Percentiles rank a stretch among this genome's conserved stretches.
These are phyloP conservation scores for Drosophila mimetica DNA, from an alignment of 2,888 invertebrate genomes.

Conservation along the genomic window DNA sequence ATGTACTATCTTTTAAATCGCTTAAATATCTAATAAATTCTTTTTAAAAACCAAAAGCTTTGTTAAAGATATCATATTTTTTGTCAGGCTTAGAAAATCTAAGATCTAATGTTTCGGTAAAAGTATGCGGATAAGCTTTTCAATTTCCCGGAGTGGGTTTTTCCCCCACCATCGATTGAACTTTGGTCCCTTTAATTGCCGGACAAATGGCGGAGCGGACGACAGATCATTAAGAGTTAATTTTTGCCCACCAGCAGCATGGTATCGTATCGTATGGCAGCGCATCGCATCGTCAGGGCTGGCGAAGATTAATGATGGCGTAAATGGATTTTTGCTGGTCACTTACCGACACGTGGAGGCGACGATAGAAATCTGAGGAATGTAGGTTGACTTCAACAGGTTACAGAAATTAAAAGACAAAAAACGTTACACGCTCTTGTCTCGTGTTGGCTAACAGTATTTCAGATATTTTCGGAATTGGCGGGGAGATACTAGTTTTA, in stretches of 20 bases:
- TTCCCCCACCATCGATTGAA: constrained; percentile 2
- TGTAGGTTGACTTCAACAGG: constrained; percentile 33
- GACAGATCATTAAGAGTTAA: constrained; percentile 32
- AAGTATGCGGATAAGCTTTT: not conserved
- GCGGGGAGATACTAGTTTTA: not conserved
- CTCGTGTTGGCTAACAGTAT: not conserved
- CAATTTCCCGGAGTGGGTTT: not conserved
- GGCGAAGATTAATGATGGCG: constrained; percentile 45
- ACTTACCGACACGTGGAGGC: constrained; percentile 46
- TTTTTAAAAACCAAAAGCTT: too few species aligned
- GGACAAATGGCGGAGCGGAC: constrained; percentile 17
- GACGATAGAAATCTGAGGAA: constrained; percentile 30
- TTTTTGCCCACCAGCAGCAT: constrained; percentile 29
- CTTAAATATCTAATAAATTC: too few species aligned
- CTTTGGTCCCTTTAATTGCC: constrained; percentile 23
- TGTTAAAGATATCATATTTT: too few species aligned
- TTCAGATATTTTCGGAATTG: not conserved
- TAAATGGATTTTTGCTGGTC: constrained; percentile 43
- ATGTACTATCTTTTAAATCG: too few species aligned
- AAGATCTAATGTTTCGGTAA: not conserved
- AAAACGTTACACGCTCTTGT: not conserved
- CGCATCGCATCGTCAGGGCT: constrained; percentile 15
- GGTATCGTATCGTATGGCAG: constrained; percentile 11
- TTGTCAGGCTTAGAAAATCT: too few species aligned
- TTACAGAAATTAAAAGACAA: constrained; percentile 1